Base-by-base conservation (phyloP, 2,797 vertebrate species). In the Octomys mimax region DNA sequence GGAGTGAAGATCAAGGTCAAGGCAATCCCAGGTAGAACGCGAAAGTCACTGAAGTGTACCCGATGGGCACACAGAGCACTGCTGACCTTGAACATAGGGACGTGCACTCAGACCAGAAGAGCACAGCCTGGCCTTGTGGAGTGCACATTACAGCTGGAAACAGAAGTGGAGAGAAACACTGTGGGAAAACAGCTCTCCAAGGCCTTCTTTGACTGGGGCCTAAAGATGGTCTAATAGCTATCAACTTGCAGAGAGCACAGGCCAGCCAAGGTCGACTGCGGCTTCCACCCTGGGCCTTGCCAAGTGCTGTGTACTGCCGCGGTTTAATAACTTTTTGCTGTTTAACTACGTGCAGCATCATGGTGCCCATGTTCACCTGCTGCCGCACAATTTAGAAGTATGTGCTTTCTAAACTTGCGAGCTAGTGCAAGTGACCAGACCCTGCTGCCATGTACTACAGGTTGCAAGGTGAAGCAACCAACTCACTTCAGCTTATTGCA, bases 11-110 rank as follows among this genome's bases (percentile, higher is more conserved):
- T 62, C 80, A 87, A 97, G 85, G 66, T 93, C 61, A 77, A 81
- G 94, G 87, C n/a, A 39, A 87, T 84, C 91, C 19, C 73, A 90
- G 59, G 93, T 5, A 95, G 82, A 95, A 89, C 31, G 81, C 54
- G 77, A 81, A 92, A 91, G 59, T 31, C 82, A 86, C 13, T 66
- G 57, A 16, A 6, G 28, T 26, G 42, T 22, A 68, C 33, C 42
- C 12, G 12, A 24, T 75, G 62, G 57, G 82, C 64, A 82, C 57
- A 83, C 77, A 82, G 33, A 54, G 16, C 12, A 57, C 49, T 39
- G 36, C 75, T 91, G 79, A 68, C 83, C 94, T 92, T 94, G 89
- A 79, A 77, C 9, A 2, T 12, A 36, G 19, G 73, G 46, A 36
- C 80, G 80, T 84, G 18, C 31, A 39, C 22, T 70, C 68, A 42